Conservation (phyloP, 2,797 vertebrate genomes). For the Podargus strigoides region DNA sequence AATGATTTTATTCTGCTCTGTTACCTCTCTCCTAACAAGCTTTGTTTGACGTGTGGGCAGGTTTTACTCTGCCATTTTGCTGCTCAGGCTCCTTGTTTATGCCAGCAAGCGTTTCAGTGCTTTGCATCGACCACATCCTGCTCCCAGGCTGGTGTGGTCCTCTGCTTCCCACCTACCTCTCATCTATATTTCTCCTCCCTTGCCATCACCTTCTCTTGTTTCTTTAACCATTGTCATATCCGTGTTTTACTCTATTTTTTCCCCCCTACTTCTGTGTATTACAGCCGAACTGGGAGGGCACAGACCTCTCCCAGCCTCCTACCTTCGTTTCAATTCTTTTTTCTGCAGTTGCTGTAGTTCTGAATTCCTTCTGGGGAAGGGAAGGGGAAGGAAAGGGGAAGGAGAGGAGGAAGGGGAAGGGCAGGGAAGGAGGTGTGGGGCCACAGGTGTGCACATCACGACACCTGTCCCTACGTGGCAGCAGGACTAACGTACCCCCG, state of each 20-base stretch:
- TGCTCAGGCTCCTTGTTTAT: not conserved
- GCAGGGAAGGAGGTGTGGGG: not conserved
- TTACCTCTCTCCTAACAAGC: not conserved
- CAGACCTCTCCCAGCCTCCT: not conserved
- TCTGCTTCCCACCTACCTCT: not conserved
- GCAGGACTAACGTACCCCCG: no score
- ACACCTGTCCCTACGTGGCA: not conserved
- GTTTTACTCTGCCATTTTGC: not conserved
- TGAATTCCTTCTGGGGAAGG: not conserved
- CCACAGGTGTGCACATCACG: rapidly evolving
- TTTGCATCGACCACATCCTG: rapidly evolving
- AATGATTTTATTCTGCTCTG: not conserved
- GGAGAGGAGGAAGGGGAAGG: not conserved
- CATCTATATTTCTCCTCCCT: not conserved
- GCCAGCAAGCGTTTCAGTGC: rapidly evolving
- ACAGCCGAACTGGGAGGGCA: not conserved
- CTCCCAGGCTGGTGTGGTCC: not conserved
- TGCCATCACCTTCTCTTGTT: not conserved
- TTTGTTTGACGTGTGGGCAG: rapidly evolving
- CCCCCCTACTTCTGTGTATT: rapidly evolving
- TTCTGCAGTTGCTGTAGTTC: not conserved
- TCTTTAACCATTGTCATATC: rapidly evolving
- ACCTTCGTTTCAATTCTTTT: not conserved
- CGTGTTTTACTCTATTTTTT: not conserved
- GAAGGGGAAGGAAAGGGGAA: not conserved